Evolutionary conservation across 1,140 invertebrate genomes (phyloP), one percentile per base, ranked within the genome.

Genomic region (Drosophila busckii): DNA sequence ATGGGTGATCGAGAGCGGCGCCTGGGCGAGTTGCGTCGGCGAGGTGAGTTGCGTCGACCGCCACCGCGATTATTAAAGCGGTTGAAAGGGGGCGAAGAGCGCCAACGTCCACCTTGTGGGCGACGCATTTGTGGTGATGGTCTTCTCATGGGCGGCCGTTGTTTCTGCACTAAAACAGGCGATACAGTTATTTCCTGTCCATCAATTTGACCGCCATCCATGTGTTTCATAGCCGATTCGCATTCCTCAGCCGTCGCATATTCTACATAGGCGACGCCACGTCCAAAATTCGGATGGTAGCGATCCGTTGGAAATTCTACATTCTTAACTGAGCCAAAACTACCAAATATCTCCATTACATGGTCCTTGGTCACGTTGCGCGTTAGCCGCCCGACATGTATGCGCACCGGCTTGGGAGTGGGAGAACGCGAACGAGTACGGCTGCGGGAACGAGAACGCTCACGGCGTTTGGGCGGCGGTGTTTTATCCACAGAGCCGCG

Each of bases 221-320:
- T 99, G 75, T 99, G 96, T 88, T 98, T 99, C 92, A 99, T 96
- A 0, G 98, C 98, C 89, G 97, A 97, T 88, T 98, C 97, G 20
- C 97, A 97, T 88, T 98, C 97, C 75, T 98, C 97, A 1, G 96
- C 89, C 50, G 93, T 97, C 63, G 93, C 93, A 88, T 95, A 99
- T 78, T 99, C 97, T 4, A 99, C 93, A 87, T 98, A 99, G 4
- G 95, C 96, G 89, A 96, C 96, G 8, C 97, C 96, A 16, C 94
- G 90, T 13, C 94, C 94, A 61, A 96, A 90, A 84, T 95, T 93
- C 0, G 93, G 91, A 88, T 98, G 96, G 25, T 94, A 89, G 54
- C 96, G 92, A 70, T 99, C 97, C 42, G 92, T 90, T 0, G 95
- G 94, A 73, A 98, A 94, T 70, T 99, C 97, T 0, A 98, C 92